phyloP scores from a whole-genome alignment of 1,140 invertebrate species.

The Musca domestica region DNA sequence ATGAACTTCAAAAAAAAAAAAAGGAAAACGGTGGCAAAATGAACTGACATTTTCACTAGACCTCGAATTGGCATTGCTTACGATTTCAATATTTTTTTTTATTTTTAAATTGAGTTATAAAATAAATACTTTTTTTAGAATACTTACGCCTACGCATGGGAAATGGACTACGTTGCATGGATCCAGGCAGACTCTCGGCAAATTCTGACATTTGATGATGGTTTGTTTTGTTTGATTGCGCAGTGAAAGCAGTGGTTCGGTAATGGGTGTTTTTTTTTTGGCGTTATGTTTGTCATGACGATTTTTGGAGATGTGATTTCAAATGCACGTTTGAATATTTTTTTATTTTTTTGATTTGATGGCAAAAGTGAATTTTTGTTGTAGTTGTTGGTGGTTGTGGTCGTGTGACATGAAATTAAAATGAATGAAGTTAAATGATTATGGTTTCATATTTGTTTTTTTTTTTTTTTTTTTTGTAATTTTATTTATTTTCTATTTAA shows the following conservation, averaged over 20 bases:
- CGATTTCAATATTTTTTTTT: slow-evolving; percentile 11
- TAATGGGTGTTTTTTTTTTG: slow-evolving; percentile 11
- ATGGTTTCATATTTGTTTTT: not conserved
- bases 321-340: not conserved
- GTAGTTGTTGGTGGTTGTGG: slow-evolving; percentile 8
- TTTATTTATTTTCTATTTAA: not conserved
- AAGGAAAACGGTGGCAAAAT: not conserved
- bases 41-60: not conserved
- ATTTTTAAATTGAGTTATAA: slow-evolving; percentile 3
- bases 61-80: not conserved
- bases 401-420: slow-evolving; percentile 29
- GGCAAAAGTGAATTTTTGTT: slow-evolving; percentile 1
- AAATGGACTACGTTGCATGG: slow-evolving; percentile 79
- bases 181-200: slow-evolving; percentile 77
- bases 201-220: slow-evolving; percentile 62
- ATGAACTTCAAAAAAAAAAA: not conserved
- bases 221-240: not conserved
- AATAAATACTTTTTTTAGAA: not conserved
- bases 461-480: not conserved
- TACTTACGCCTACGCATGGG: slow-evolving; percentile 77
- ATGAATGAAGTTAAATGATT: slow-evolving; percentile 17
- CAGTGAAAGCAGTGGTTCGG: not conserved
- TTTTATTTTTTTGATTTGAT: slow-evolving; percentile 11
- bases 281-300: not conserved
- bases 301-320: not conserved